Conservation (phyloP, 2,113 vertebrate genomes). For the Formicarius rufipectus region DNA sequence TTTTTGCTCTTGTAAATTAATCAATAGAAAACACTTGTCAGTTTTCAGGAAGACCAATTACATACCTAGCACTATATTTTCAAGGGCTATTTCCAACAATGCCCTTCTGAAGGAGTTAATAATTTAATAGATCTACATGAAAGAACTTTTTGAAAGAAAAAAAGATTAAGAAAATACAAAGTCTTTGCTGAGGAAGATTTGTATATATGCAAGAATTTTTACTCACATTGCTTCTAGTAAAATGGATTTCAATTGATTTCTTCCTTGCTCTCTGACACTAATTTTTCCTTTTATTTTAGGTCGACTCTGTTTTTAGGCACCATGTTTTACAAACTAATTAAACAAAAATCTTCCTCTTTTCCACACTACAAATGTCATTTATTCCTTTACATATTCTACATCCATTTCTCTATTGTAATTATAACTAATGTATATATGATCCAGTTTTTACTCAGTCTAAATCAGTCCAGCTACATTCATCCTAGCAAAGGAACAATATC, state of each 20-base stretch:
- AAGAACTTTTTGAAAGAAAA: background rate
- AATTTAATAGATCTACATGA: background rate
- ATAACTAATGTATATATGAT: fast-evolving
- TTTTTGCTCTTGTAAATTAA: slow-evolving; percentile 9
- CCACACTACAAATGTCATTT: background rate
- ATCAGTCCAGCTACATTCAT: background rate
- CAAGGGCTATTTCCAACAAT: background rate
- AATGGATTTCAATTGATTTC: background rate
- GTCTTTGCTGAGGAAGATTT: background rate
- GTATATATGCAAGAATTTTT: background rate
- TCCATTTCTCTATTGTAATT: background rate
- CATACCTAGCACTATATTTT: background rate
- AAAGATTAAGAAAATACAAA: background rate
- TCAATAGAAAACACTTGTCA: background rate
- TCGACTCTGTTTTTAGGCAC: background rate
- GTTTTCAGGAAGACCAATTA: background rate
- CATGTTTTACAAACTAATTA: background rate
- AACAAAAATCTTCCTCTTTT: background rate
- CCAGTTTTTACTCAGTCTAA: background rate
- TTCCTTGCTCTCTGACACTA: background rate
- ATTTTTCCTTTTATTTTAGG: background rate
- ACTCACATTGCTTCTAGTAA: background rate
- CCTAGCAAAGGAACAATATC: background rate
- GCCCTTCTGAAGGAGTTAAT: background rate
- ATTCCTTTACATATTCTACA: background rate